A percentile compares a stretch with the other conserved stretches of the same genome.
phyloP scores from a whole-genome alignment of 1,140 invertebrate species.

The Polyergus mexicanus region DNA sequence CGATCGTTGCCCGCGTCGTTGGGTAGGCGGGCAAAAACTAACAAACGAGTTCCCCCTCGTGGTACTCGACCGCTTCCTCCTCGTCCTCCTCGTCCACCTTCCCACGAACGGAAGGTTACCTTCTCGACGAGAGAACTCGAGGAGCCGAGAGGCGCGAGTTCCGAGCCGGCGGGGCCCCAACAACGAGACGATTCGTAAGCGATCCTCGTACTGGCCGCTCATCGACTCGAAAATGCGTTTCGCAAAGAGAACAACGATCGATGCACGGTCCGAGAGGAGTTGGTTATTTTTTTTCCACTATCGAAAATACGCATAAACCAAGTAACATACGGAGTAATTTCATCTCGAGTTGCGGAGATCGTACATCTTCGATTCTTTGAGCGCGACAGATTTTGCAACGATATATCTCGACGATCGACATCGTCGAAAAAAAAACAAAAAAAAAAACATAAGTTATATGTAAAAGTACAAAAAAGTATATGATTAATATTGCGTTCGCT shows the following conservation, averaged over 20 bases:
- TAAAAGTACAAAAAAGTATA: not conserved
- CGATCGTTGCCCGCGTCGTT: slow-evolving; percentile 55
- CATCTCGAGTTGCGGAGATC: not conserved
- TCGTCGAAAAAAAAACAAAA: not conserved
- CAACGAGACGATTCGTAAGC: slow-evolving; percentile 68
- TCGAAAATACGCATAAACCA: slow-evolving; percentile 16
- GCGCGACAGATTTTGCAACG: not conserved
- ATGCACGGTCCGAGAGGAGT: not conserved
- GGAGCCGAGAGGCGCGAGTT: slow-evolving; percentile 34
- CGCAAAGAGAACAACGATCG: slow-evolving; percentile 53
- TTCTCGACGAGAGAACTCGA: slow-evolving; percentile 44
- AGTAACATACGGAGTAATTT: slow-evolving; percentile 41
- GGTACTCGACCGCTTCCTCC: slow-evolving; percentile 63
- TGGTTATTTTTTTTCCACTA: not conserved
- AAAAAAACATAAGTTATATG: not conserved
- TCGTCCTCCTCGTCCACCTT: slow-evolving; percentile 47
- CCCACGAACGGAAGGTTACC: slow-evolving; percentile 39
- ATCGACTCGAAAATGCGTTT: slow-evolving; percentile 63
- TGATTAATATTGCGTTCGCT: not conserved
- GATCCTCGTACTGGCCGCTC: slow-evolving; percentile 70
- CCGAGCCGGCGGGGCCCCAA: not conserved
- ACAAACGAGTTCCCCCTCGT: slow-evolving; percentile 80
- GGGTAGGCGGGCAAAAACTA: slow-evolving; percentile 78
- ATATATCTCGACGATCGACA: not conserved
- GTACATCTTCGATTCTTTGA: not conserved